Evolutionary conservation across 2,888 invertebrate genomes (phyloP).

Genomic region (Parnassius apollo): DNA sequence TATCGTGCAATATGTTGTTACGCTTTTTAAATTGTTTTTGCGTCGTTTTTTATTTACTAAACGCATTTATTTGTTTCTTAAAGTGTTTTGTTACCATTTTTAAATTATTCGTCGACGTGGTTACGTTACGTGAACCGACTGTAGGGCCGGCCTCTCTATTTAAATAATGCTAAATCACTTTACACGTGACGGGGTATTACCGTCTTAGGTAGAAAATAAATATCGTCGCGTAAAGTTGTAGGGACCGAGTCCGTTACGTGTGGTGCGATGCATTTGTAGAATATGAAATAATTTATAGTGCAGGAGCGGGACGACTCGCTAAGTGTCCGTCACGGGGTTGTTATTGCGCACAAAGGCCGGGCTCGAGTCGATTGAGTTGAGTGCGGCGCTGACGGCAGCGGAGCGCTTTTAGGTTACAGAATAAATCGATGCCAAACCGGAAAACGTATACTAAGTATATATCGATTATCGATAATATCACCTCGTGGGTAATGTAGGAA

Average conservation of each 20-base stretch:
- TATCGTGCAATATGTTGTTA: constrained; percentile 76
- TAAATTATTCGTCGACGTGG: constrained; percentile 55
- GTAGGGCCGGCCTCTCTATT: constrained; percentile 40
- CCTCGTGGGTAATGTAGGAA: constrained; percentile 68
- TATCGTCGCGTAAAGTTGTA: constrained; percentile 18
- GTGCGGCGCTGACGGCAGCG: constrained; percentile 40
- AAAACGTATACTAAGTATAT: constrained; percentile 74
- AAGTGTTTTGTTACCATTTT: constrained; percentile 49
- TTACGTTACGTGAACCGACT: constrained; percentile 50
- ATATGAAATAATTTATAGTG: constrained; percentile 11
- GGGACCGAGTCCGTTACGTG: constrained; percentile 18
- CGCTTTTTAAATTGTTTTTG: constrained; percentile 70
- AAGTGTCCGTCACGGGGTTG: constrained; percentile 12
- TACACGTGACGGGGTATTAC: constrained; percentile 29
- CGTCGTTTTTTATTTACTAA: constrained; percentile 51
- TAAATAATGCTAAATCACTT: constrained; percentile 21
- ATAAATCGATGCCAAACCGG: constrained; percentile 75
- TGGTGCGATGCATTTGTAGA: constrained; percentile 11
- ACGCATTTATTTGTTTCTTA: constrained; percentile 39
- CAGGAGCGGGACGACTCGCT: constrained; percentile 6
- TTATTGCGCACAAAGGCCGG: constrained; percentile 30
- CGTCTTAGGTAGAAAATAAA: constrained; percentile 19
- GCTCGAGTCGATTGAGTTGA: constrained; percentile 37
- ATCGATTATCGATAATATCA: constrained; percentile 72
- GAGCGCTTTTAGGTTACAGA: constrained; percentile 63